These are phyloP conservation scores for Melinopterus prodromus DNA, from an alignment of 2,888 invertebrate genomes.

Conservation along the genomic window DNA sequence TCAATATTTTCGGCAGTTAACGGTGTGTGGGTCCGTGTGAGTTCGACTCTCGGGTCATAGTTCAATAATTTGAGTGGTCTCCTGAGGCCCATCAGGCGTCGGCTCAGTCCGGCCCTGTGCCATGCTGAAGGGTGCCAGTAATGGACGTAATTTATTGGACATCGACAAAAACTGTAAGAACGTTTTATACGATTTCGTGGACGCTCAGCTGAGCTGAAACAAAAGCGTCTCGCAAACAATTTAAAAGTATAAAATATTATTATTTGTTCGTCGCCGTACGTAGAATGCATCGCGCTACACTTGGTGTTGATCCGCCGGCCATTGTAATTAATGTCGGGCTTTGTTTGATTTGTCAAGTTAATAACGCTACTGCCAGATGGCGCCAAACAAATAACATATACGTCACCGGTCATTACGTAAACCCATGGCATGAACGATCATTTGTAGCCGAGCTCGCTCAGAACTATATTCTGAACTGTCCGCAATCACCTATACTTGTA, in stretches of 20 bases:
- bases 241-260: slow-evolving; percentile 37
- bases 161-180: slow-evolving; percentile 9
- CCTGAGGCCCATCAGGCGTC: slow-evolving; percentile 14
- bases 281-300: slow-evolving; percentile 25
- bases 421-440: slow-evolving; percentile 41
- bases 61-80: slow-evolving; percentile 18
- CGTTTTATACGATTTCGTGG: slow-evolving; percentile 16
- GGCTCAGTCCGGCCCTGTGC: slow-evolving; percentile 15
- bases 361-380: slow-evolving; percentile 63
- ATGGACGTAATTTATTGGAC: not conserved
- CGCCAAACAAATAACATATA: slow-evolving; percentile 63
- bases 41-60: slow-evolving; percentile 14
- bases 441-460: slow-evolving; percentile 36
- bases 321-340: slow-evolving; percentile 61
- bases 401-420: slow-evolving; percentile 60
- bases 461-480: slow-evolving; percentile 46
- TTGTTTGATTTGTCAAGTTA: slow-evolving; percentile 65
- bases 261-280: slow-evolving; percentile 36
- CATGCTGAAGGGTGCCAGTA: not conserved
- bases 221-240: slow-evolving; percentile 24
- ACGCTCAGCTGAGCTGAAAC: slow-evolving; percentile 11
- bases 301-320: slow-evolving; percentile 32
- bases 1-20: not conserved
- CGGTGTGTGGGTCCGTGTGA: not conserved
- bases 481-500: slow-evolving; percentile 60